Percentiles rank a stretch among this genome's conserved stretches.
Conservation (phyloP, 2,888 invertebrate genomes). For the Chrysodeixis includens region DNA sequence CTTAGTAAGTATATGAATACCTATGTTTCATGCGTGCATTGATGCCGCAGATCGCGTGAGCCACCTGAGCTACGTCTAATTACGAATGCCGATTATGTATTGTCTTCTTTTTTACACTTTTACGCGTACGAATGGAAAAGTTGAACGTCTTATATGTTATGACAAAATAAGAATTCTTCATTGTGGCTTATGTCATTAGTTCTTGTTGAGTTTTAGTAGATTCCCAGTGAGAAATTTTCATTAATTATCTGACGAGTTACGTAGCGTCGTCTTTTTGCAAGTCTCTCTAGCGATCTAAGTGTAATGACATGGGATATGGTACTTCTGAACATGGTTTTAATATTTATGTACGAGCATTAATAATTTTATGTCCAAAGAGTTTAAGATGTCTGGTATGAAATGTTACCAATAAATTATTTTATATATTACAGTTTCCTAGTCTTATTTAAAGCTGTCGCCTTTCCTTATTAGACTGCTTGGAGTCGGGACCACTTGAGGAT, state of each 20-base stretch:
- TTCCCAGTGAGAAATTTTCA: slow-evolving; percentile 37
- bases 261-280: slow-evolving; percentile 23
- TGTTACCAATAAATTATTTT: slow-evolving; percentile 52
- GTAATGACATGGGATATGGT: slow-evolving; percentile 1
- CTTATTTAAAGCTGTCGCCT: too few species aligned
- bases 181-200: slow-evolving; percentile 67
- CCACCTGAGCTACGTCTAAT: slow-evolving; percentile 70
- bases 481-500: too few species aligned
- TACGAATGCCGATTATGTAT: slow-evolving; percentile 76
- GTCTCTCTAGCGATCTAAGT: slow-evolving; percentile 13
- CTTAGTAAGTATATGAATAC: slow-evolving; percentile 22
- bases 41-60: slow-evolving; percentile 69
- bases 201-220: slow-evolving; percentile 37
- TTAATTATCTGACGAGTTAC: slow-evolving; percentile 23
- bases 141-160: slow-evolving; percentile 78
- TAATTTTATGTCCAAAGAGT: not conserved
- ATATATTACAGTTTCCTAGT: slow-evolving; percentile 2
- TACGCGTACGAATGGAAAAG: slow-evolving; percentile 82
- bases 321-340: slow-evolving; percentile 9
- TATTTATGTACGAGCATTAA: not conserved
- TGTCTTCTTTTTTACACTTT: slow-evolving; percentile 78
- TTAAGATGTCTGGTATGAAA: slow-evolving; percentile 6
- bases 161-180: slow-evolving; percentile 71
- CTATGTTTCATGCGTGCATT: slow-evolving; percentile 50
- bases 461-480: too few species aligned